phyloP scores from a whole-genome alignment of 2,113 vertebrate species.

The Bujurquina vittata region DNA sequence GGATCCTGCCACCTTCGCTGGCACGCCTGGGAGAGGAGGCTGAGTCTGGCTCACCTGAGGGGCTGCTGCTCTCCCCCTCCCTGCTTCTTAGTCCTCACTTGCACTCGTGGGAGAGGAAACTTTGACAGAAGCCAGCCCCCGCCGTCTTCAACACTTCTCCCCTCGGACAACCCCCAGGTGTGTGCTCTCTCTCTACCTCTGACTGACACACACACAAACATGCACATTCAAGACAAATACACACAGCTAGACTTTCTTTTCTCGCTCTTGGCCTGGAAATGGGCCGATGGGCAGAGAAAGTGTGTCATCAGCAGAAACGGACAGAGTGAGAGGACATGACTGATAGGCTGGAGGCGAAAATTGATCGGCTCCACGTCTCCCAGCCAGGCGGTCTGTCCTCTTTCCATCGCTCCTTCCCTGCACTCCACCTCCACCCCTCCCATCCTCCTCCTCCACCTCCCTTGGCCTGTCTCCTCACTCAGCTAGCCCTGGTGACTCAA shows the following conservation, averaged over 20 bases:
- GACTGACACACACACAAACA: conserved; percentile 55
- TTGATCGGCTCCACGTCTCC: conserved; percentile 78
- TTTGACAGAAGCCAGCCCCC: conserved; percentile 65
- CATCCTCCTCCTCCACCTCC: conserved; percentile 9
- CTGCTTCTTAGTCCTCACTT: conserved; percentile 34
- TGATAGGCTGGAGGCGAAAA: conserved; percentile 78
- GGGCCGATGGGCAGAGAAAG: conserved; percentile 76
- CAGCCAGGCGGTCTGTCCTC: conserved; percentile 60
- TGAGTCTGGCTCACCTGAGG: conserved; percentile 86
- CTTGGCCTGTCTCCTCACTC: conserved; percentile 59
- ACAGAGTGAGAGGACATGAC: conserved; percentile 76
- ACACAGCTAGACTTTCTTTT: conserved; percentile 44
- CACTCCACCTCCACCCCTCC: not conserved
- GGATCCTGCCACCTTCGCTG: conserved; percentile 86
- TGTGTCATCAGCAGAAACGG: conserved; percentile 80
- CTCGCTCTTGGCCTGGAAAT: conserved; percentile 70
- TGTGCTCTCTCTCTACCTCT: conserved; percentile 19
- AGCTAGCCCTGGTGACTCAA: conserved; percentile 86
- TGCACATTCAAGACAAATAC: conserved; percentile 35
- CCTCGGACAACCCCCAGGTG: conserved; percentile 57
- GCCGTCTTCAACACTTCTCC: conserved; percentile 9
- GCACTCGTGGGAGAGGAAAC: conserved; percentile 36
- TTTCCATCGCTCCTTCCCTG: conserved; percentile 46
- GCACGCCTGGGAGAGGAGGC: conserved; percentile 89
- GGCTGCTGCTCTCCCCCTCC: conserved; percentile 33